Percentiles rank a stretch among this genome's conserved stretches.
These are phyloP conservation scores for Epinotia ramella DNA, from an alignment of 2,888 invertebrate genomes.

Conservation along the genomic window DNA sequence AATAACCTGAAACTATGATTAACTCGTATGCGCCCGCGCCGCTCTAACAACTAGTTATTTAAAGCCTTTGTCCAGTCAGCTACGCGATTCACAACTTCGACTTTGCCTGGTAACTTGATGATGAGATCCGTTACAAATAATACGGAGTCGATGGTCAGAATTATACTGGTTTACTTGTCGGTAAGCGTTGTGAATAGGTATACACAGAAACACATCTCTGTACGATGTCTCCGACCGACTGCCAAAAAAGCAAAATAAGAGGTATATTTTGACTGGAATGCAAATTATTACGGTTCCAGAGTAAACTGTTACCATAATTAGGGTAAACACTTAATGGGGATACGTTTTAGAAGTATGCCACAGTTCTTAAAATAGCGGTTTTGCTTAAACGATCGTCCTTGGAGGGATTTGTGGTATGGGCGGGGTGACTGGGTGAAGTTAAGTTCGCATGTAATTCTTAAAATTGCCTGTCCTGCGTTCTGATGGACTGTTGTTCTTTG, in stretches of 20 bases:
- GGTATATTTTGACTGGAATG: slow-evolving; percentile 54
- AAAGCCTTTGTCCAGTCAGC: slow-evolving; percentile 59
- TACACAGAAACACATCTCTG: background rate
- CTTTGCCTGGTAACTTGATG: background rate
- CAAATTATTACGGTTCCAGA: slow-evolving; percentile 49
- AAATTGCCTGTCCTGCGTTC: too few relatives aligned
- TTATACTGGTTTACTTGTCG: background rate
- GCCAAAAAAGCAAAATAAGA: slow-evolving; percentile 60
- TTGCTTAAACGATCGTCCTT: slow-evolving; percentile 42
- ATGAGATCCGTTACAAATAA: background rate
- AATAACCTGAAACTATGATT: slow-evolving; percentile 77
- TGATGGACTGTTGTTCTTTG: too few relatives aligned
- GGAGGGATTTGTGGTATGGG: slow-evolving; percentile 31
- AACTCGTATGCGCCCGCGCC: slow-evolving; percentile 59
- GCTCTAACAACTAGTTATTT: slow-evolving; percentile 52
- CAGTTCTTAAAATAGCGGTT: slow-evolving; percentile 44
- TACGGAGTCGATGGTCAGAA: background rate
- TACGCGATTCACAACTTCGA: background rate
- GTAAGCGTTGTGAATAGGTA: background rate
- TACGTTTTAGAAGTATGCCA: slow-evolving; percentile 43
- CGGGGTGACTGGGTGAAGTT: slow-evolving; percentile 10
- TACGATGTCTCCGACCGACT: slow-evolving; percentile 55
- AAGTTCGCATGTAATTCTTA: background rate
- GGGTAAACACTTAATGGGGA: slow-evolving; percentile 48
- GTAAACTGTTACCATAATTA: slow-evolving; percentile 53